Conservation (phyloP, 2,797 vertebrate genomes). For the Anas georgica region DNA sequence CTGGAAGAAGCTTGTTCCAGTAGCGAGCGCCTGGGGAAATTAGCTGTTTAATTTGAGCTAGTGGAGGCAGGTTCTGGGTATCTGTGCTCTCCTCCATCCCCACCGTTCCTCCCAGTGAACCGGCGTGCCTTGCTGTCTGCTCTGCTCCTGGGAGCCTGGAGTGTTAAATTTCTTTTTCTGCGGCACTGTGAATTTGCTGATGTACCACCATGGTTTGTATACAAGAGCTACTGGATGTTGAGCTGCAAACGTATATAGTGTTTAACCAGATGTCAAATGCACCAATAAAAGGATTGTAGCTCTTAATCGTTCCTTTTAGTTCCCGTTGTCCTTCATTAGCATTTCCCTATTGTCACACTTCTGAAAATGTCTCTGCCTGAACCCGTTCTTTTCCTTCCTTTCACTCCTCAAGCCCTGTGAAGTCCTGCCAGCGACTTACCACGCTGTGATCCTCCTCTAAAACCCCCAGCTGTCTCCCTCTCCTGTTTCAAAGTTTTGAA, state of each 20-base stretch:
- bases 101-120: neutral
- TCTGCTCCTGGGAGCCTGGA: neutral
- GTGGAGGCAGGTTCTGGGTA: neutral
- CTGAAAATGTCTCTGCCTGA: neutral
- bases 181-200: neutral
- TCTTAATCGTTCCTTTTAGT: neutral
- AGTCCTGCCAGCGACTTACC: neutral
- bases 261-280: neutral
- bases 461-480: neutral
- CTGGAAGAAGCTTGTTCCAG: neutral
- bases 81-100: neutral
- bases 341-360: neutral
- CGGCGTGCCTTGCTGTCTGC: neutral
- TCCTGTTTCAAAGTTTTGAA: neutral
- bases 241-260: neutral
- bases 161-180: neutral
- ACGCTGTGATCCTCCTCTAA: neutral
- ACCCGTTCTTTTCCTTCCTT: accelerated
- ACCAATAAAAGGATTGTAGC: constrained; percentile 26
- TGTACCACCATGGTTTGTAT: neutral
- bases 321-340: neutral
- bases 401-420: neutral
- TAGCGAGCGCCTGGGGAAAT: neutral
- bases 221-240: neutral
- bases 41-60: neutral